Conservation (phyloP, 2,888 invertebrate species). For the Schizotus pectinicornis region DNA sequence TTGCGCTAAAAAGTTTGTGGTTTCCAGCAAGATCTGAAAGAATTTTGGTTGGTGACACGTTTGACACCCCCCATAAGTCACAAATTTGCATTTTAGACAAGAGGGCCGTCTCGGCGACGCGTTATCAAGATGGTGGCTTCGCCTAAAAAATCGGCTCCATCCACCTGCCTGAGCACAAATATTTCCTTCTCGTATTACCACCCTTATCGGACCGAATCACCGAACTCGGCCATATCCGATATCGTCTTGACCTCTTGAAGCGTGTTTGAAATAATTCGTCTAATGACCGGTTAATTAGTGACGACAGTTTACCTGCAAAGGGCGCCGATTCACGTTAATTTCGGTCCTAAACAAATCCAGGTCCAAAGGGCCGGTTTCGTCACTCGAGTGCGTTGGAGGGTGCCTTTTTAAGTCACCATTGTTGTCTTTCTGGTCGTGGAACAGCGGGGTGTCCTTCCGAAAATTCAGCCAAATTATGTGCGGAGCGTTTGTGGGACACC, state of each 20-base stretch:
- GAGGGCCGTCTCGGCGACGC: background rate
- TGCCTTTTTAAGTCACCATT: conserved; percentile 29
- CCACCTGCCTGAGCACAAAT: background rate
- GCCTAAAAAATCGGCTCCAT: conserved; percentile 9
- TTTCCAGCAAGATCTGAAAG: no score
- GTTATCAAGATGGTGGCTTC: no score
- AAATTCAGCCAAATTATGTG: conserved; percentile 35
- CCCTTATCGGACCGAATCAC: conserved; percentile 9
- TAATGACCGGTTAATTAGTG: background rate
- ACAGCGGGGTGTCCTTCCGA: conserved; percentile 37
- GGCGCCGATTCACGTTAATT: conserved; percentile 5
- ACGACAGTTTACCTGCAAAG: background rate
- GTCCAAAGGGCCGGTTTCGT: background rate
- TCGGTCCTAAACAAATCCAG: background rate
- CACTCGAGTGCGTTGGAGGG: conserved; percentile 12
- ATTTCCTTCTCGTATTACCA: conserved; percentile 11
- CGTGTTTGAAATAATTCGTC: conserved; percentile 4
- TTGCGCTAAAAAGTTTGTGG: no score
- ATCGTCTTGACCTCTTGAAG: no score
- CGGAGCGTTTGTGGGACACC: conserved; percentile 32
- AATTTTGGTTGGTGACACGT: background rate
- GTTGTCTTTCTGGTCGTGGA: conserved; percentile 29
- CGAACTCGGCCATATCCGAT: background rate
- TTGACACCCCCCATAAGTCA: background rate
- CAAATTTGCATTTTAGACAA: conserved; percentile 15